phyloP scores from a whole-genome alignment of 2,113 vertebrate genomes.

The Myotis davidii region DNA sequence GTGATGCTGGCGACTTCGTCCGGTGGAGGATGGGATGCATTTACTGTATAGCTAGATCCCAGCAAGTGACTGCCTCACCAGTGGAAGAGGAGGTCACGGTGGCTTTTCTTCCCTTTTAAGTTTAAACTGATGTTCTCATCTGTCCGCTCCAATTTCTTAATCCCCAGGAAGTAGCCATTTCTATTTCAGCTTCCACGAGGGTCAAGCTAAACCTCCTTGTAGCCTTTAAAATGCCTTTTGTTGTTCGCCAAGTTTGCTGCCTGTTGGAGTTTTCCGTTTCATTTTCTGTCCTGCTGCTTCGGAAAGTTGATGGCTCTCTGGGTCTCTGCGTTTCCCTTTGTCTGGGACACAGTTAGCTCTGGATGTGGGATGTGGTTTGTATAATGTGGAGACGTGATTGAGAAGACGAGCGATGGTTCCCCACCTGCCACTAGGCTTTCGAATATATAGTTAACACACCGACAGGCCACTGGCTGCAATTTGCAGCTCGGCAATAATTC shows the following conservation, averaged over 20 bases:
- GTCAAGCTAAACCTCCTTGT: slow-evolving; percentile 9
- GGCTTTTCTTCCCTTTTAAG: background rate
- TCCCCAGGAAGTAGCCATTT: background rate
- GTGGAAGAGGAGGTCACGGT: background rate
- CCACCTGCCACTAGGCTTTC: background rate
- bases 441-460: background rate
- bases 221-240: slow-evolving; percentile 35
- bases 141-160: background rate
- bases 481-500: slow-evolving; percentile 55
- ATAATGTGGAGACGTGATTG: slow-evolving; percentile 20
- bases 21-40: rapidly evolving
- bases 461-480: slow-evolving; percentile 9
- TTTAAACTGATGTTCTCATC: background rate
- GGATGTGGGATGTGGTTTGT: slow-evolving; percentile 20
- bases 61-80: background rate
- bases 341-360: slow-evolving; percentile 57
- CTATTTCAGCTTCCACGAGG: background rate
- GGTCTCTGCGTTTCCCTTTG: slow-evolving; percentile 39
- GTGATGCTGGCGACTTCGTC: too few species aligned
- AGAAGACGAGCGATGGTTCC: slow-evolving; percentile 31
- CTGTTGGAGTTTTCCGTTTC: slow-evolving; percentile 29
- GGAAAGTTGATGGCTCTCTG: slow-evolving; percentile 30
- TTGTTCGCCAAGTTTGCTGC: slow-evolving; percentile 20
- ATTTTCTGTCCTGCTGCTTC: slow-evolving; percentile 49
- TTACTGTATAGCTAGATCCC: background rate